Evolutionary conservation across 1,140 invertebrate species (phyloP).

Genomic region (Scaptodrosophila lebanonensis): DNA sequence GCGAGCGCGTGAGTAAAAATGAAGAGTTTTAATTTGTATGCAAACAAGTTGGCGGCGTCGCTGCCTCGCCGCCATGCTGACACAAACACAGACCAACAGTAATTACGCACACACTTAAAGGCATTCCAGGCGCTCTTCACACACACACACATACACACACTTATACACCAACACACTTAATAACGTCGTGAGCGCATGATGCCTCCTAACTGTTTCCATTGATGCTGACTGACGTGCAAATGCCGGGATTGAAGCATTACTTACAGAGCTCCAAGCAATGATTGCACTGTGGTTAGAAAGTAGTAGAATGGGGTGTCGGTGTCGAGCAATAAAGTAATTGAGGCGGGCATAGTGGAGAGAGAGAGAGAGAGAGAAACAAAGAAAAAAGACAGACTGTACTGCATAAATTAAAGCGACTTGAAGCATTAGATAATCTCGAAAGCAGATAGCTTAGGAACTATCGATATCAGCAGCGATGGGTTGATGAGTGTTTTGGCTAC

Average conservation of each 20-base stretch:
- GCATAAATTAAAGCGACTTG: conserved; percentile 6
- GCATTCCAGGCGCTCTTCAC: conserved; percentile 14
- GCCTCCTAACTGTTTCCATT: conserved; percentile 69
- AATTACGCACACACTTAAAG: conserved; percentile 51
- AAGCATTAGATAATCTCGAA: too few relatives aligned
- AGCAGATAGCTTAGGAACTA: too few relatives aligned
- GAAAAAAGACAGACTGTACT: not conserved
- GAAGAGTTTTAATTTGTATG: conserved; percentile 75
- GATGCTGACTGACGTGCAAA: conserved; percentile 63
- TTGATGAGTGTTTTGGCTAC: too few relatives aligned
- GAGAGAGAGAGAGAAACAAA: not conserved
- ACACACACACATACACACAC: conserved; percentile 11
- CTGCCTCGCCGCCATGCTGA: conserved; percentile 20
- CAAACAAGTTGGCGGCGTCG: conserved; percentile 71
- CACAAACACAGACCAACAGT: conserved; percentile 64
- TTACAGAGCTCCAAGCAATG: not conserved
- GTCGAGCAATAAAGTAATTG: too few relatives aligned
- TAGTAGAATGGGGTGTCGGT: too few relatives aligned
- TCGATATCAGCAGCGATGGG: too few relatives aligned
- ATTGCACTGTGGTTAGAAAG: too few relatives aligned
- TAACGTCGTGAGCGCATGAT: conserved; percentile 30
- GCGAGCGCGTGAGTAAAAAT: conserved; percentile 58
- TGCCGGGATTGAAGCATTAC: conserved; percentile 61
- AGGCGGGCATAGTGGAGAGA: too few relatives aligned
- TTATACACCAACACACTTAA: too few relatives aligned